Evolutionary conservation across 1,140 invertebrate species (phyloP).

Genomic region (Asbolus verrucosus): DNA sequence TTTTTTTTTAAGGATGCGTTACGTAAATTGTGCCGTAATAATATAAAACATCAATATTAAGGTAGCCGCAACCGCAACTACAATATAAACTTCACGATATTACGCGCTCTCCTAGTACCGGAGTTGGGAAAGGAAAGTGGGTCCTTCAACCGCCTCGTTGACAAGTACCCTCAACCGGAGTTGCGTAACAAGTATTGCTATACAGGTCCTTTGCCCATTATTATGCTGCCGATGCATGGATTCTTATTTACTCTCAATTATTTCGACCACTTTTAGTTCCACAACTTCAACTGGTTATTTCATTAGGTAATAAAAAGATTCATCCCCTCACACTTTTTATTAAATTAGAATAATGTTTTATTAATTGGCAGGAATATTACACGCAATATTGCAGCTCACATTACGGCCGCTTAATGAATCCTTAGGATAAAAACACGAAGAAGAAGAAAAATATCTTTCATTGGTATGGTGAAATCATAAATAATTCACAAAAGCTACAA

Average conservation of each 20-base stretch:
- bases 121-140: slow-evolving; percentile 37
- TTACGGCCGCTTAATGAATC: no score
- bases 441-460: no score
- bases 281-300: no score
- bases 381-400: no score
- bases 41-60: slow-evolving; percentile 9
- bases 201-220: slow-evolving; percentile 41
- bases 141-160: slow-evolving; percentile 46
- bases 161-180: slow-evolving; percentile 44
- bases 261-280: background rate
- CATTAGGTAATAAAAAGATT: no score
- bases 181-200: slow-evolving; percentile 49
- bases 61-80: slow-evolving; percentile 2
- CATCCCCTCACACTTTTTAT: no score
- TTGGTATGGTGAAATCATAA: no score
- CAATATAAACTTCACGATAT: slow-evolving; percentile 27
- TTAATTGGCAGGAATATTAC: no score
- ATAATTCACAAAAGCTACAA: no score
- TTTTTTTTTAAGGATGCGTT: background rate
- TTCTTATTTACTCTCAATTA: slow-evolving; percentile 22
- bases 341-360: no score
- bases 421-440: no score
- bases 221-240: background rate
- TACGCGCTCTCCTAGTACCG: background rate
- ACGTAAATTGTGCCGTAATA: slow-evolving; percentile 2